These are phyloP conservation scores for Alethe diademata DNA, from an alignment of 2,113 vertebrate genomes.

Conservation along the genomic window DNA sequence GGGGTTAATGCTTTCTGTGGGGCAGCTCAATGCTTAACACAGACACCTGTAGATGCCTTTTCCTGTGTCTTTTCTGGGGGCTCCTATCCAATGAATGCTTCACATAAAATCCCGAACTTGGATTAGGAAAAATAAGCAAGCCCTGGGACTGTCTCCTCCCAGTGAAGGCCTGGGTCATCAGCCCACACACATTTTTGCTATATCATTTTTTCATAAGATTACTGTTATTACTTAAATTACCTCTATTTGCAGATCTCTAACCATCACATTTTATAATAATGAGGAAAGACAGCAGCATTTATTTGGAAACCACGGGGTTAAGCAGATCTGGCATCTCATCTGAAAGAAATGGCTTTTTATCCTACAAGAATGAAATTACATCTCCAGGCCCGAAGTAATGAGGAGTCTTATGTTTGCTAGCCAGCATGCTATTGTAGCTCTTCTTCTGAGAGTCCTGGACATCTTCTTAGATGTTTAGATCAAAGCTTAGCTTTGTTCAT, in stretches of 20 bases:
- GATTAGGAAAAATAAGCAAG: background rate
- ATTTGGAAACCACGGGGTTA: background rate
- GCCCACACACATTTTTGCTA: background rate
- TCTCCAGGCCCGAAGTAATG: background rate
- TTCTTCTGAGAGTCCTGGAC: background rate
- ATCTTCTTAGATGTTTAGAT: background rate
- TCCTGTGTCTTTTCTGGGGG: background rate
- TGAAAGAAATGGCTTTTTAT: background rate
- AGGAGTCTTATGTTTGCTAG: background rate
- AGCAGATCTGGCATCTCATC: background rate
- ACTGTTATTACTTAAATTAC: background rate
- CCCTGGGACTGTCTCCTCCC: background rate
- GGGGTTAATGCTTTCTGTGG: background rate
- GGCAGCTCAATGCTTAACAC: background rate
- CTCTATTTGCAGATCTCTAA: background rate
- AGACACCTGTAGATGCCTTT: background rate
- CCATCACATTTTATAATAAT: background rate
- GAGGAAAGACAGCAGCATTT: background rate
- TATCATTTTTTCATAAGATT: background rate
- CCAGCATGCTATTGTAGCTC: background rate
- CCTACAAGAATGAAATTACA: background rate
- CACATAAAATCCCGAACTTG: background rate
- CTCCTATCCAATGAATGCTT: background rate
- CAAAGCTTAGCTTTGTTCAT: background rate
- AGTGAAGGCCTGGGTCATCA: background rate